Percentiles rank a stretch among this genome's conserved stretches.
Evolutionary conservation across 1,140 invertebrate species (phyloP).

Genomic region (Euwallacea similis): DNA sequence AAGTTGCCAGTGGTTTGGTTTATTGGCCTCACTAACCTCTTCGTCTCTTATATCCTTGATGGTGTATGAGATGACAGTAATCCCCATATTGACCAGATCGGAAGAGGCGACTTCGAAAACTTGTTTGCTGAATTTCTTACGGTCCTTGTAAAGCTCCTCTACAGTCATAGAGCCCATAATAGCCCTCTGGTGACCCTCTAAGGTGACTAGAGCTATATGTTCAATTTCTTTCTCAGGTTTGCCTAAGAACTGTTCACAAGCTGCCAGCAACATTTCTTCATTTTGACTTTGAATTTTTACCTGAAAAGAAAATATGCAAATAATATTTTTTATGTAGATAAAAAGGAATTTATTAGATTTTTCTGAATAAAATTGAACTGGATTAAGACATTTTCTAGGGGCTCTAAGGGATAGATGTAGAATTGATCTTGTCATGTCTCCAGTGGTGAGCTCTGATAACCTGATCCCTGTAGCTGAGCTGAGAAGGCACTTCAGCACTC

Average conservation of each 20-base stretch:
- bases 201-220: slow-evolving; percentile 90
- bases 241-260: slow-evolving; percentile 96
- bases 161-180: slow-evolving; percentile 99
- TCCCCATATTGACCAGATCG: slow-evolving; percentile 97
- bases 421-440: too few relatives aligned
- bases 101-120: slow-evolving; percentile 94
- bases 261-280: slow-evolving; percentile 93
- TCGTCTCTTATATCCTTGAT: slow-evolving; percentile 97
- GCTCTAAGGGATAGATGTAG: too few relatives aligned
- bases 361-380: background rate
- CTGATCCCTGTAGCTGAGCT: too few relatives aligned
- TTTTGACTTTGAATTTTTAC: slow-evolving; percentile 97
- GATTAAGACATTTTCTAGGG: slow-evolving; percentile 15
- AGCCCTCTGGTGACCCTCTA: slow-evolving; percentile 96
- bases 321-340: too few relatives aligned
- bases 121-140: slow-evolving; percentile 98
- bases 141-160: slow-evolving; percentile 98
- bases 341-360: too few relatives aligned
- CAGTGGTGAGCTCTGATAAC: too few relatives aligned
- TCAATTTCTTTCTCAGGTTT: slow-evolving; percentile 89
- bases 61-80: slow-evolving; percentile 97
- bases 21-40: slow-evolving; percentile 69
- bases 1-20: too few relatives aligned
- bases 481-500: too few relatives aligned
- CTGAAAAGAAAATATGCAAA: slow-evolving; percentile 22